These are phyloP conservation scores for Oreochromis aureus DNA, from an alignment of 2,113 vertebrate species.

Conservation along the genomic window DNA sequence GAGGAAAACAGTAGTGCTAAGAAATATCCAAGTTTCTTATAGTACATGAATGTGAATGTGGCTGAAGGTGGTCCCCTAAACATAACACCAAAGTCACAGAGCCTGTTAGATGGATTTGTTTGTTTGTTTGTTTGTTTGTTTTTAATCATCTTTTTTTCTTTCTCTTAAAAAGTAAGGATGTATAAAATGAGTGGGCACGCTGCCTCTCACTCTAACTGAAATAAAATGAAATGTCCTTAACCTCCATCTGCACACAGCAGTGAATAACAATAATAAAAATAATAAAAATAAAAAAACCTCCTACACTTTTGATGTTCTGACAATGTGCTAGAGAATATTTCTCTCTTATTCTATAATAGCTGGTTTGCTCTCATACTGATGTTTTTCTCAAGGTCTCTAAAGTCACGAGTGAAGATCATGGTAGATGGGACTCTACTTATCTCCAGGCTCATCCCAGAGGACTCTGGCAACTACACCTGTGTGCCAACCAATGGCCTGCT, in stretches of 20 bases:
- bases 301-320: constrained; percentile 7
- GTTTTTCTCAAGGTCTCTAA: constrained; percentile 74
- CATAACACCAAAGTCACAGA: background rate
- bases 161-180: background rate
- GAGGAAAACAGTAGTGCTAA: background rate
- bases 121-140: background rate
- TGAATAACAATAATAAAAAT: constrained; percentile 1
- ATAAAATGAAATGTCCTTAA: constrained; percentile 21
- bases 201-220: constrained; percentile 15
- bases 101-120: background rate
- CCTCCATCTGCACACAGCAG: constrained; percentile 6
- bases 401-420: constrained; percentile 86
- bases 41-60: background rate
- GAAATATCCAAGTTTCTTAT: background rate
- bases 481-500: constrained; percentile 86
- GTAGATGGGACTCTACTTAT: constrained; percentile 90
- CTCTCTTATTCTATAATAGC: background rate
- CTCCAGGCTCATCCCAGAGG: constrained; percentile 73
- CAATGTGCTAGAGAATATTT: background rate
- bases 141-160: background rate
- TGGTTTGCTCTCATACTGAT: background rate
- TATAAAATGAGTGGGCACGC: constrained; percentile 15
- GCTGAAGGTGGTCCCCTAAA: background rate
- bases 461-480: constrained; percentile 88
- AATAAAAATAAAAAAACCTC: background rate